Base-by-base conservation (phyloP, 2,888 invertebrate species). In the Drosophila acutilabella region DNA sequence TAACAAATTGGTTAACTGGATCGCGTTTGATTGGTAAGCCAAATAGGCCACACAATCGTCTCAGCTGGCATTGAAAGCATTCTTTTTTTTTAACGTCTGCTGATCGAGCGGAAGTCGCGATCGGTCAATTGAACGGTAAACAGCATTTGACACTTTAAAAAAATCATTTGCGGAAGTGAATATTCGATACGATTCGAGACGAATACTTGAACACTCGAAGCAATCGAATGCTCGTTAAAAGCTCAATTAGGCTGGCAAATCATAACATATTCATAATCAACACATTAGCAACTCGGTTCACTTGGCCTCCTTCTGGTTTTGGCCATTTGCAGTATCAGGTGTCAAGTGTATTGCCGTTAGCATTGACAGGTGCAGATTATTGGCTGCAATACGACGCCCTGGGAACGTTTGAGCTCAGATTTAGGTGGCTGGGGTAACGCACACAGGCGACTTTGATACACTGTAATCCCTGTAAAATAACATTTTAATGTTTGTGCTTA, bases 1-100 rank as follows among this genome's bases (percentile, higher is more conserved):
- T 77, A 84, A 78, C 77, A 79, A 83, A 83, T 81, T 81, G 69
- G 58, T 84, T 87, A 81, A 87, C 62, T 79, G 59, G 84, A 50
- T 71, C 77, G 82, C 77, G 56, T 85, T 82, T 40, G 70, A 85
- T 85, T 82, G 77, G 77, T 65, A 56, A 54, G 66, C 60, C 70
- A 67, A 60, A 69, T 75, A 78, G 78, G 59, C 70, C 71, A 71
- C 8, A 18, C 52, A 30, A 13, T 26, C 41, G 14, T 10, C 40
- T 40, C n/a, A 14, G 7, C 40, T 38, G 47, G 40, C 41, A 41
- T 47, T 48, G 58, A 59, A 14, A 38, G 16, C 11, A 33, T 33
- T 13, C 13, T 36, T 36, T 36, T 36, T 4, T 36, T 13, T 36
- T 4, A n/a, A n/a, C 13, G 3, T 3, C 16, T 48, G 18, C 54